Evolutionary conservation across 1,140 invertebrate species (phyloP), one percentile per base, ranked within the genome.

Genomic region (Aethina tumida): DNA sequence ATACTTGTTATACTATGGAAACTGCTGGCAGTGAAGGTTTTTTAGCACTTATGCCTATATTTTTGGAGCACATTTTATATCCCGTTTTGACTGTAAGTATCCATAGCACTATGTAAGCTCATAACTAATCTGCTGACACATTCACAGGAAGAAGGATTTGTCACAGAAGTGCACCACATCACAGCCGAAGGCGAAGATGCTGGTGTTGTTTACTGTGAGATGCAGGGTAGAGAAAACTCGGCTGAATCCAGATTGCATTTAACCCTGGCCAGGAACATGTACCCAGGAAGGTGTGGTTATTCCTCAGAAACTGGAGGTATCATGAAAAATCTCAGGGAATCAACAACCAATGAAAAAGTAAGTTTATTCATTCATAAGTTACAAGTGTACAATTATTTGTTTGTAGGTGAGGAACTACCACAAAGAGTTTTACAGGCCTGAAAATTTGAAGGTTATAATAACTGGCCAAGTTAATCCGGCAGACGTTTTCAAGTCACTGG

Each of bases 201-300:
- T 19, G 92, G 92, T 19, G 84, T 94, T 17, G 88, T 94, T 1
- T 96, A 95, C 59, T 89, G 84, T 63, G 90, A 96, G 68, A 92
- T 94, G 84, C 88, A 94, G 58, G 80, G 79, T 13, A 52, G 71
- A 15, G 87, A 92, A 63, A 90, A 91, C 59, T 75, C 69, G 24
- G 84, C 80, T n/a, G 80, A 85, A 58, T 75, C 71, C 44, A 62
- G 75, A 39, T 64, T 69, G 39, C 68, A 80, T 47, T 60, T 74
- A 27, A 73, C 71, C 47, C 61, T 90, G 55, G 52, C 71, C 4
- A 63, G 75, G 49, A 70, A 71, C 4, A 71, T 89, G 50, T 93
- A 91, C 56, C 84, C 86, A 7, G 77, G 78, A 16, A 64, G 73
- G 50, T 84, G 80, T 64, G 87, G 87, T 0, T 93, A 91, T 60